A percentile compares a stretch with the other conserved stretches of the same genome.
Evolutionary conservation across 2,113 vertebrate genomes (phyloP).

Genomic region (Mormoops blainvillei): DNA sequence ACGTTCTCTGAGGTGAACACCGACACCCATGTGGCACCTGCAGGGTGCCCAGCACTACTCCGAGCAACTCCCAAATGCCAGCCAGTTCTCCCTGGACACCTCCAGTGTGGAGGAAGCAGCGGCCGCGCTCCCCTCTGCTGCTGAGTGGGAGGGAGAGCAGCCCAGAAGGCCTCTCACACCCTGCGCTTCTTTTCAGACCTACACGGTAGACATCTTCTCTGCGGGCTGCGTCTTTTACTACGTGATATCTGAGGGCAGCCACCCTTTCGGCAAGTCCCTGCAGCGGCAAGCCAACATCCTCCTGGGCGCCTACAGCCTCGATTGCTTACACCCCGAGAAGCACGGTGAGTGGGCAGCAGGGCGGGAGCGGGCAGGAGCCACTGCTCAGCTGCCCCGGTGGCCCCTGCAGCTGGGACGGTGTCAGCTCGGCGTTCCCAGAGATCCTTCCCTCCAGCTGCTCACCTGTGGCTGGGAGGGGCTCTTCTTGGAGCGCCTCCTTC

Average conservation of each 20-base stretch:
- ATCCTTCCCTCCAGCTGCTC: not conserved
- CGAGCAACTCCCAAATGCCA: accelerated
- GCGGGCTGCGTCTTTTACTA: conserved; percentile 98
- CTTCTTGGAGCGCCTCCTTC: not conserved
- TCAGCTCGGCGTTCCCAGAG: not conserved
- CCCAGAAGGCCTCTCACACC: not conserved
- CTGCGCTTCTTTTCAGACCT: conserved; percentile 85
- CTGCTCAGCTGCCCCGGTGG: not conserved
- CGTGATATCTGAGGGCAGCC: conserved; percentile 91
- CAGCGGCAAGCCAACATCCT: conserved; percentile 98
- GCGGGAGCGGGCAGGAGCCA: accelerated
- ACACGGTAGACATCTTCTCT: conserved; percentile 96
- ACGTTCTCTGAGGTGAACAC: not conserved
- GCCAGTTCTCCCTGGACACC: not conserved
- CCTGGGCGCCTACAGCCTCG: conserved; percentile 89
- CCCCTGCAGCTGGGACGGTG: not conserved
- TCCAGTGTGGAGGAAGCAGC: not conserved
- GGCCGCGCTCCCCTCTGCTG: not conserved
- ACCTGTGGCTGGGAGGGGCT: not conserved
- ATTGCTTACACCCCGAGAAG: conserved; percentile 84
- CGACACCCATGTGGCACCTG: accelerated
- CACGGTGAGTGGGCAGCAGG: conserved; percentile 81
- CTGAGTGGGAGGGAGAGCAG: not conserved
- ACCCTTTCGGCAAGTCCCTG: conserved; percentile 96
- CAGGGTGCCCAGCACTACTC: not conserved